Conservation (phyloP, 2,888 invertebrate genomes). For the Lepidocyrtinus sp. region DNA sequence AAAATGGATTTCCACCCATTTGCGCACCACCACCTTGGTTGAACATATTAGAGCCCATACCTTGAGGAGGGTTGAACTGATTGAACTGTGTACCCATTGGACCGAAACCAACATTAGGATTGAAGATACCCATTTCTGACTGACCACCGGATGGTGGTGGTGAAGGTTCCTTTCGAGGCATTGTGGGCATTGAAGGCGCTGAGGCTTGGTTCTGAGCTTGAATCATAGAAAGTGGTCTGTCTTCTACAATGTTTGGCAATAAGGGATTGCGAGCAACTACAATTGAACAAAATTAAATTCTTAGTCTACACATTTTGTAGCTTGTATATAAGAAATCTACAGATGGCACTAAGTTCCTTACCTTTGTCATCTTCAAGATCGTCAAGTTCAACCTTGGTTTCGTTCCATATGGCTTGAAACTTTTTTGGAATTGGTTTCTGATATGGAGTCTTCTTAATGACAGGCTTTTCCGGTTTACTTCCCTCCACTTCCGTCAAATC, state of each 20-base stretch:
- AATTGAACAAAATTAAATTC: conserved; percentile 5
- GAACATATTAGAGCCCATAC: conserved; percentile 33
- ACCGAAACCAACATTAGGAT: conserved; percentile 68
- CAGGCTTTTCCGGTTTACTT: conserved; percentile 65
- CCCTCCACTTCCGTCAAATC: conserved; percentile 77
- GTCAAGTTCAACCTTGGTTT: conserved; percentile 66
- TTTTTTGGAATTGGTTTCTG: conserved; percentile 96
- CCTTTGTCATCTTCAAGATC: conserved; percentile 67
- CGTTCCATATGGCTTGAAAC: conserved; percentile 98
- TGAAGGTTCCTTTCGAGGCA: conserved; percentile 35
- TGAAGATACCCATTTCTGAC: conserved; percentile 62
- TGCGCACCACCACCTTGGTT: conserved; percentile 44
- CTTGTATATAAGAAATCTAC: neutral
- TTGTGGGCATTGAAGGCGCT: neutral
- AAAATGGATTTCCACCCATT: conserved; percentile 59
- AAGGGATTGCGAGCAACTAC: conserved; percentile 64
- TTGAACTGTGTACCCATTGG: conserved; percentile 58
- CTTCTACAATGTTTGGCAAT: conserved; percentile 61
- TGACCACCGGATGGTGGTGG: conserved; percentile 24
- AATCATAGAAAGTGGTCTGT: conserved; percentile 23
- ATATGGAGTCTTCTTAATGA: conserved; percentile 82
- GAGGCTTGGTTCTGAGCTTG: conserved; percentile 30
- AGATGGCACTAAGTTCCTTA: conserved; percentile 16
- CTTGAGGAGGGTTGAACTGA: conserved; percentile 19
- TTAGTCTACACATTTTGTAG: conserved; percentile 1